Conservation (phyloP, 2,888 invertebrate genomes). For the Melieria crassipennis region DNA sequence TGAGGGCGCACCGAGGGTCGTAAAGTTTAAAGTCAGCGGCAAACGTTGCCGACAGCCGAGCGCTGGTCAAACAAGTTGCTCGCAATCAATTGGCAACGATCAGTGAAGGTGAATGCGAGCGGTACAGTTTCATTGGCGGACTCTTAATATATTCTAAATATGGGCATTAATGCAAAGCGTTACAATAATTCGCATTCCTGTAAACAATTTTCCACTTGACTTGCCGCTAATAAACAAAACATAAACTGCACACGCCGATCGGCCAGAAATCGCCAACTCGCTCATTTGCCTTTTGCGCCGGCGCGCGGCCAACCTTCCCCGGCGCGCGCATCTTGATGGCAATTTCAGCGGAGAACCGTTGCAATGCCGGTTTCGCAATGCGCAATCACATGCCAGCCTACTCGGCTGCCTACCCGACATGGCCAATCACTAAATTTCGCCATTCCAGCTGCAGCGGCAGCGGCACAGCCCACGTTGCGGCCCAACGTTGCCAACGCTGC, state of each 20-base stretch:
- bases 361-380: conserved; percentile 47
- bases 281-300: conserved; percentile 14
- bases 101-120: too few relatives aligned
- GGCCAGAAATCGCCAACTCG: background rate
- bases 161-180: conserved; percentile 22
- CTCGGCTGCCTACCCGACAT: background rate
- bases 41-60: too few relatives aligned
- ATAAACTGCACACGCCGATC: background rate
- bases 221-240: conserved; percentile 25
- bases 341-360: conserved; percentile 59
- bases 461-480: background rate
- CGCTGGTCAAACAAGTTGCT: too few relatives aligned
- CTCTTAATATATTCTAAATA: conserved; percentile 32
- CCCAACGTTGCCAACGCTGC: conserved; percentile 37
- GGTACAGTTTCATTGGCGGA: conserved; percentile 23
- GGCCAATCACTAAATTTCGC: background rate
- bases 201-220: conserved; percentile 62
- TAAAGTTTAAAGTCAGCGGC: too few relatives aligned
- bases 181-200: conserved; percentile 28
- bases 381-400: conserved; percentile 9
- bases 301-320: background rate
- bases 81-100: too few relatives aligned
- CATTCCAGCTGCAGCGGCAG: background rate
- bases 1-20: too few relatives aligned
- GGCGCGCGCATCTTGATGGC: conserved; percentile 53